Evolutionary conservation across 2,888 invertebrate genomes (phyloP).

Genomic region (Drosophila tanythrix): DNA sequence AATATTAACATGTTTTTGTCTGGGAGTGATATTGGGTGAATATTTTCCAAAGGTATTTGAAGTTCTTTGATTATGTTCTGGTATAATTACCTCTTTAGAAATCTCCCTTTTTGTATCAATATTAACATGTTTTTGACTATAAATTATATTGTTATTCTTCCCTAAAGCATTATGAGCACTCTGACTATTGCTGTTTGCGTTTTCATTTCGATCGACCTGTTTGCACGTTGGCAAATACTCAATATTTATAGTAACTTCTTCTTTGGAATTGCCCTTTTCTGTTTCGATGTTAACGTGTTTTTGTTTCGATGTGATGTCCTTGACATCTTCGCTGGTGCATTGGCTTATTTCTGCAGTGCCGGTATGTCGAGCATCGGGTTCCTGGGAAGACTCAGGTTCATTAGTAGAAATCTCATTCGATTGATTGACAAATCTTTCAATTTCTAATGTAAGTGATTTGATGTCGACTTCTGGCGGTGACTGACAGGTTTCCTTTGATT

Average conservation of each 20-base stretch:
- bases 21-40: neutral
- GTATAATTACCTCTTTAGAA: neutral
- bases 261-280: neutral
- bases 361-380: neutral
- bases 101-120: neutral
- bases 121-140: neutral
- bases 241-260: neutral
- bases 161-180: neutral
- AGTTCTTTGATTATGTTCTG: neutral
- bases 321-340: neutral
- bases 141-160: neutral
- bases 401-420: slow-evolving; percentile 18
- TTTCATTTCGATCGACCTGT: neutral
- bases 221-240: slow-evolving; percentile 2
- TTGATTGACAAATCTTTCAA: slow-evolving; percentile 64
- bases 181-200: neutral
- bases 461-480: slow-evolving; percentile 36
- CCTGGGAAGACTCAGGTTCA: neutral
- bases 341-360: neutral
- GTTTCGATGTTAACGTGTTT: neutral
- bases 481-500: slow-evolving; percentile 3
- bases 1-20: slow-evolving; percentile 1
- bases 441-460: slow-evolving; percentile 64
- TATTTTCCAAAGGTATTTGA: neutral
- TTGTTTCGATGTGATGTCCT: neutral